Conservation (phyloP, 2,797 vertebrate genomes). For the Propithecus deckenii region DNA sequence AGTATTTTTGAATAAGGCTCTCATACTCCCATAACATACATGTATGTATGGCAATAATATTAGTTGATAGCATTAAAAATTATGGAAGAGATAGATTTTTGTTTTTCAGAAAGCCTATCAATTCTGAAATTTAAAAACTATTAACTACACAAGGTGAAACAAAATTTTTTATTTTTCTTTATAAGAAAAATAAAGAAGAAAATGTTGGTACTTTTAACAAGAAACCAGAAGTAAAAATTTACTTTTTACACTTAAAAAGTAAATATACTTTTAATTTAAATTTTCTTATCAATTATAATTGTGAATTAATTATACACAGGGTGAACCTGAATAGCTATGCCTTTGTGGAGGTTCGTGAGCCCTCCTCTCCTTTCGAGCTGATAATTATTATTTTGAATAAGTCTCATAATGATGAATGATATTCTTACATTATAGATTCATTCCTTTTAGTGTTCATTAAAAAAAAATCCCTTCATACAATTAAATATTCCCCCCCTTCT, state of each 20-base stretch:
- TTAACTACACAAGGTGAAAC: background rate
- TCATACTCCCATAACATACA: background rate
- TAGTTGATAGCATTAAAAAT: background rate
- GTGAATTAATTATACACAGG: background rate
- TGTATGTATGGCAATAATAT: background rate
- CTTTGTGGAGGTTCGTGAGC: background rate
- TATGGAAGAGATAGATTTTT: background rate
- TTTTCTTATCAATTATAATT: background rate
- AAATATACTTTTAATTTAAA: background rate
- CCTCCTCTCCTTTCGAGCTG: background rate
- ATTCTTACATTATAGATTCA: background rate
- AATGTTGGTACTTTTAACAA: background rate
- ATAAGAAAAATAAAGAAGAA: background rate
- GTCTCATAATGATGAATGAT: background rate
- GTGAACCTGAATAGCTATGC: background rate
- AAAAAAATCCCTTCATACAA: background rate
- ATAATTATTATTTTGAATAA: background rate
- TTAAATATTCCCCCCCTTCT: background rate
- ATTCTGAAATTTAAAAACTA: background rate
- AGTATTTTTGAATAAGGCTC: background rate
- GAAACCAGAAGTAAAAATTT: background rate
- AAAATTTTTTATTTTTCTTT: background rate
- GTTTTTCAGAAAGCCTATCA: background rate
- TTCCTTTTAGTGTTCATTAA: background rate
- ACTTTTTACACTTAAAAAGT: background rate